These are phyloP conservation scores for Hecatera dysodea DNA, from an alignment of 2,888 invertebrate genomes.

Conservation along the genomic window DNA sequence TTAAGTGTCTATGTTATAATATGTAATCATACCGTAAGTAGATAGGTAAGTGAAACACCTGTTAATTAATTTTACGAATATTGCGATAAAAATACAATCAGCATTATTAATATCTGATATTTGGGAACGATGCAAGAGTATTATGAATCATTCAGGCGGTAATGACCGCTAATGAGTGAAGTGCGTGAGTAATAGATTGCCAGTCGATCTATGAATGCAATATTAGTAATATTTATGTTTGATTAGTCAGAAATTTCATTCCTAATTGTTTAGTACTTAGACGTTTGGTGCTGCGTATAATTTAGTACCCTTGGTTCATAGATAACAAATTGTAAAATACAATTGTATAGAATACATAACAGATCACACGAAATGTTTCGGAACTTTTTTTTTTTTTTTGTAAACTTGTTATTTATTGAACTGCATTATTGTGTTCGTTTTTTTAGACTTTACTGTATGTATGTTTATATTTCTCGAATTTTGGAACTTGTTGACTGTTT, in stretches of 20 bases:
- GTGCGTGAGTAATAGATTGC: conserved; percentile 50
- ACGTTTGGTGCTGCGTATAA: conserved; percentile 69
- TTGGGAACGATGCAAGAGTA: conserved; percentile 51
- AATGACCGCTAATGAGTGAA: conserved; percentile 37
- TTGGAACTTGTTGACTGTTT: conserved; percentile 82
- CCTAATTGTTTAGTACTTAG: conserved; percentile 69
- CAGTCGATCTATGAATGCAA: conserved; percentile 56
- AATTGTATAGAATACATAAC: conserved; percentile 51
- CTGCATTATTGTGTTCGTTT: conserved; percentile 81
- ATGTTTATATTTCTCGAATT: conserved; percentile 80
- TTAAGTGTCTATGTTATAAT: conserved; percentile 48
- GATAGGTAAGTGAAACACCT: conserved; percentile 25
- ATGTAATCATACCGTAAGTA: conserved; percentile 48
- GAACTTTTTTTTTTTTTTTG: conserved; percentile 73
- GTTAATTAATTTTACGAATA: conserved; percentile 41
- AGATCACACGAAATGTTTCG: conserved; percentile 64
- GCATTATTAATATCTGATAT: conserved; percentile 50
- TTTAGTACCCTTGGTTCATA: conserved; percentile 56
- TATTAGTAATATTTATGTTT: conserved; percentile 60
- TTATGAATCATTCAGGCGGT: conserved; percentile 47
- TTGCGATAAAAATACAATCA: conserved; percentile 66
- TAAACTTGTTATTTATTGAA: conserved; percentile 80
- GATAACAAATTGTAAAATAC: conserved; percentile 53
- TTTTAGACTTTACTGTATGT: conserved; percentile 72
- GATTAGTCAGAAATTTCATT: conserved; percentile 64